A percentile compares a stretch with the other conserved stretches of the same genome.
phyloP scores from a whole-genome alignment of 2,113 vertebrate genomes.

The Sphyrna mokarran region DNA sequence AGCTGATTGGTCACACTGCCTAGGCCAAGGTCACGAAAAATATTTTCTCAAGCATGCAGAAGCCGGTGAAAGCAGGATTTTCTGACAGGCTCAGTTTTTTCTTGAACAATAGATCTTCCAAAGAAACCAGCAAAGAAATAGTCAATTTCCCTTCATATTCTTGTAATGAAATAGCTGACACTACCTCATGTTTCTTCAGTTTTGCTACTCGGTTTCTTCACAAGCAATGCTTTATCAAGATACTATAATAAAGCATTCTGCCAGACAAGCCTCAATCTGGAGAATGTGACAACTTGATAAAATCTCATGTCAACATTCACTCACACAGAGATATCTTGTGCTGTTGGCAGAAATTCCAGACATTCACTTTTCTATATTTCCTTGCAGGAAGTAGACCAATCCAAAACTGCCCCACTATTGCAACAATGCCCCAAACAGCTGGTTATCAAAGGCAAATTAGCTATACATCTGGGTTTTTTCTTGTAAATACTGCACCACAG shows the following conservation, averaged over 20 bases:
- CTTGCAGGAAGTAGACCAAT: not conserved
- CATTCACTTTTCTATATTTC: not conserved
- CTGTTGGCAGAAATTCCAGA: not conserved
- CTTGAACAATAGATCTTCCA: not conserved
- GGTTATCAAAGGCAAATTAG: not conserved
- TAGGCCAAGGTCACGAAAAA: not conserved
- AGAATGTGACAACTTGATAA: not conserved
- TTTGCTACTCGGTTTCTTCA: not conserved
- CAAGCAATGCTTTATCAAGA: not conserved
- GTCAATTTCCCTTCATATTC: too few species aligned
- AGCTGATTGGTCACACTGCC: not conserved
- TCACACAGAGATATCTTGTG: not conserved
- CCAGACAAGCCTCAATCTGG: not conserved
- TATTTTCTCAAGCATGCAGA: not conserved
- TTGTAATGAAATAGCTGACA: not conserved
- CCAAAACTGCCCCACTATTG: not conserved
- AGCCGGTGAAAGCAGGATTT: conserved; percentile 14
- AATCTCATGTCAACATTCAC: not conserved
- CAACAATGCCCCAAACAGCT: not conserved
- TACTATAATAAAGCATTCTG: not conserved
- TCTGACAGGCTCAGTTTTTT: not conserved
- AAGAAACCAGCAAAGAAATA: not conserved
- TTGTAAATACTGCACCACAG: not conserved
- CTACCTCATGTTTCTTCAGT: not conserved
- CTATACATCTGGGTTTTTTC: not conserved